Evolutionary conservation across 2,113 vertebrate genomes (phyloP).

Genomic region (Calyptomena viridis): DNA sequence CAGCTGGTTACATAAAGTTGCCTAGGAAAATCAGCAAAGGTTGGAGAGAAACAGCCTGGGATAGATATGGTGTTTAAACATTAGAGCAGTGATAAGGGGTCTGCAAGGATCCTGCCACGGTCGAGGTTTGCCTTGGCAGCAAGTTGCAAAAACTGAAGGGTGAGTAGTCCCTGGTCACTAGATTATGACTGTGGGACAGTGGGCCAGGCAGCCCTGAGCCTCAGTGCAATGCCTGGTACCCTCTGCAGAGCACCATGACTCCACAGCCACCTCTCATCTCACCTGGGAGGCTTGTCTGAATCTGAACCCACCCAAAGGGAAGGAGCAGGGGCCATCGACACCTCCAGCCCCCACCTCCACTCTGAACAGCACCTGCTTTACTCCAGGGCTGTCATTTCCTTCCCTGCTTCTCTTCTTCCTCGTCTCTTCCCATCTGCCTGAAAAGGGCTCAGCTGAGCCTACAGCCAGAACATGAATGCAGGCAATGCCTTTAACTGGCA

Average conservation of each 20-base stretch:
- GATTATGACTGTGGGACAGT: no score
- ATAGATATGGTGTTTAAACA: neutral
- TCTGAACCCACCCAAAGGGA: neutral
- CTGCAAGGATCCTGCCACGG: neutral
- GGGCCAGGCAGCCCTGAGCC: neutral
- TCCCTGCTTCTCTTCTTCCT: neutral
- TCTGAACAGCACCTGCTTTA: neutral
- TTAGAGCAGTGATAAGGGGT: neutral
- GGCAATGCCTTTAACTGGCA: neutral
- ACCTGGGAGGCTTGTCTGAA: neutral
- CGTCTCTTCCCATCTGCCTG: neutral
- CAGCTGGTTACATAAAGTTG: neutral
- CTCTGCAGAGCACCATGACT: no score
- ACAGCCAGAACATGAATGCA: neutral
- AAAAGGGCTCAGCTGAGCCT: neutral
- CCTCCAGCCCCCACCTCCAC: neutral
- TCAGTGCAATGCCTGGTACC: fast-evolving
- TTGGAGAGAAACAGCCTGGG: neutral
- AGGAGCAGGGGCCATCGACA: neutral
- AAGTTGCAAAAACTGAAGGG: neutral
- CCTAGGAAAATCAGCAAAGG: neutral
- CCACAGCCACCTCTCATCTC: neutral
- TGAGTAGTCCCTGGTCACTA: neutral
- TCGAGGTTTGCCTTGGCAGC: neutral
- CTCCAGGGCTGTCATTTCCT: neutral